Conservation (phyloP, 2,797 vertebrate genomes). For the Trematomus bernacchii region DNA sequence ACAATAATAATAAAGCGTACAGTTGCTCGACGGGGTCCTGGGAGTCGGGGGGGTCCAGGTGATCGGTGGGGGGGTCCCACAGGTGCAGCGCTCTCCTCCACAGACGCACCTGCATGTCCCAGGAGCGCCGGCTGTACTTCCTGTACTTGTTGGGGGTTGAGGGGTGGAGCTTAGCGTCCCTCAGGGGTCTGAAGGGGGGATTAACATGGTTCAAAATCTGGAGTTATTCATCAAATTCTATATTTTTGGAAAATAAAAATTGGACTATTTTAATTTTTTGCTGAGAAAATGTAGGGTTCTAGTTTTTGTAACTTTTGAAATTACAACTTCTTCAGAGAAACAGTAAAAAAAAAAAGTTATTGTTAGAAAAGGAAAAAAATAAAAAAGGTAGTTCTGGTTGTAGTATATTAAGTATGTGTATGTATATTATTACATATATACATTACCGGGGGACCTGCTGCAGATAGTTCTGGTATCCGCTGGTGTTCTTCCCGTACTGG, state of each 20-base stretch:
- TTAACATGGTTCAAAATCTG: too few species aligned
- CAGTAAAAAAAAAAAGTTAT: too few species aligned
- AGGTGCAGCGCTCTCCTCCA: constrained; percentile 89
- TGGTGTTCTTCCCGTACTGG: constrained; percentile 90
- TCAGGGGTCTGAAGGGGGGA: constrained; percentile 73
- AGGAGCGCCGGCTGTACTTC: constrained; percentile 90
- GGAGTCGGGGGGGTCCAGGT: constrained; percentile 14
- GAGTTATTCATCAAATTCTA: too few species aligned
- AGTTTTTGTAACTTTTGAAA: too few species aligned
- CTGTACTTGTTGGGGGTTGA: constrained; percentile 90
- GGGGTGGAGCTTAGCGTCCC: constrained; percentile 87
- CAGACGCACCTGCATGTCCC: constrained; percentile 91
- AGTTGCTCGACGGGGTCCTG: constrained; percentile 83
- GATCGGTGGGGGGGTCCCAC: constrained; percentile 85
- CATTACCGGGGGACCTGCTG: constrained; percentile 88
- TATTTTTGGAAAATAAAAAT: too few species aligned
- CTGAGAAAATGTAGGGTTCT: too few species aligned
- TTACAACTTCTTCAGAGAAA: too few species aligned
- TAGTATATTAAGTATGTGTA: too few species aligned
- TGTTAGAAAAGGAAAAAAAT: too few species aligned
- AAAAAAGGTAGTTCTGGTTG: too few species aligned
- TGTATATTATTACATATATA: too few species aligned
- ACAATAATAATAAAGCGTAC: not conserved
- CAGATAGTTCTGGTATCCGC: constrained; percentile 89
- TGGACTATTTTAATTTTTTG: too few species aligned